These are phyloP conservation scores for Phortica okadai DNA, from an alignment of 2,888 invertebrate genomes.

Conservation along the genomic window DNA sequence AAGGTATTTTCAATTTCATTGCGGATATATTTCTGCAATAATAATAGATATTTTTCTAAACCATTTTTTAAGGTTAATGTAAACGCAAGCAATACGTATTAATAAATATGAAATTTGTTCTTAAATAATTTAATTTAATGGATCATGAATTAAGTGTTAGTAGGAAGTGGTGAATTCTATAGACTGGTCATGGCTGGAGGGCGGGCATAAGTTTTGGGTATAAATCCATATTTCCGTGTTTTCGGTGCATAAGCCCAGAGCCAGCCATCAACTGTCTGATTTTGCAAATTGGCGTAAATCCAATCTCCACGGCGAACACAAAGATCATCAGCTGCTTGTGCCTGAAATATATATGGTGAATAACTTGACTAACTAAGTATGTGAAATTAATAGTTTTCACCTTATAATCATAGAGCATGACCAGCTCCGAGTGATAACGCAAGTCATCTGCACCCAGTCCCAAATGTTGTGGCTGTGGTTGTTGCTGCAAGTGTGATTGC, in stretches of 20 bases:
- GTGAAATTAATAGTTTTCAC: slow-evolving; percentile 73
- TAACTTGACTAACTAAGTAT: neutral
- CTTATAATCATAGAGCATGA: slow-evolving; percentile 97
- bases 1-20: neutral
- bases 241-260: slow-evolving; percentile 96
- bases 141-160: neutral
- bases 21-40: neutral
- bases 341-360: slow-evolving; percentile 75
- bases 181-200: slow-evolving; percentile 93
- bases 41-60: slow-evolving; percentile 12
- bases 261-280: slow-evolving; percentile 97
- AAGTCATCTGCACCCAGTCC: slow-evolving; percentile 80
- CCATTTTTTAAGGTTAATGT: neutral
- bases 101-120: slow-evolving; percentile 40
- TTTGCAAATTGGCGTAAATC: slow-evolving; percentile 95
- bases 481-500: slow-evolving; percentile 54
- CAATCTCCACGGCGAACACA: slow-evolving; percentile 94
- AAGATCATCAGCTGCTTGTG: slow-evolving; percentile 94
- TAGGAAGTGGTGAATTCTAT: slow-evolving; percentile 36
- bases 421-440: slow-evolving; percentile 90
- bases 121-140: slow-evolving; percentile 35
- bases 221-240: slow-evolving; percentile 94
- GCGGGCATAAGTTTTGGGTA: slow-evolving; percentile 94
- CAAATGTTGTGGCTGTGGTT: slow-evolving; percentile 64
- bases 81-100: slow-evolving; percentile 31